Evolutionary conservation across 2,888 invertebrate genomes (phyloP).

Genomic region (Philopedon plagiatum): DNA sequence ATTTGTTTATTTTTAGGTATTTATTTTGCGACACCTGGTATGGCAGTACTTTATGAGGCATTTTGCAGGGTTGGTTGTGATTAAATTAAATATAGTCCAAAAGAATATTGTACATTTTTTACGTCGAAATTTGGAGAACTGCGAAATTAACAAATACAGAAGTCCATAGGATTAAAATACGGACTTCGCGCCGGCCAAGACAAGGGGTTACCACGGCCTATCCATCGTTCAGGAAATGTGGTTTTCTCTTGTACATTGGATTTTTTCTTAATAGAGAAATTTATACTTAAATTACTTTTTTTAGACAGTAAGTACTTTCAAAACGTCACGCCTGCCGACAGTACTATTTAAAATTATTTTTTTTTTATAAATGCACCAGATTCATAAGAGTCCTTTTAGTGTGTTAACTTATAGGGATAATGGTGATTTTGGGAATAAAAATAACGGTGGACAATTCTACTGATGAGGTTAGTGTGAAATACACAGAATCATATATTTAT

Average conservation of each 20-base stretch:
- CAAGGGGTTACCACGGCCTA: too few relatives aligned
- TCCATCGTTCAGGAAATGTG: too few relatives aligned
- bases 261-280: too few relatives aligned
- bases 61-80: too few relatives aligned
- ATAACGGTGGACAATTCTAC: not conserved
- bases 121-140: too few relatives aligned
- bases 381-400: constrained; percentile 65
- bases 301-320: not conserved
- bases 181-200: too few relatives aligned
- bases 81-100: too few relatives aligned
- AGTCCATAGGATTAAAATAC: too few relatives aligned
- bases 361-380: constrained; percentile 66
- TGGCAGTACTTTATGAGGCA: too few relatives aligned
- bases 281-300: too few relatives aligned
- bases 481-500: not conserved
- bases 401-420: constrained; percentile 49
- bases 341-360: constrained; percentile 42
- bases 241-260: not conserved
- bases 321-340: not conserved
- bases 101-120: too few relatives aligned
- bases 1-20: not conserved
- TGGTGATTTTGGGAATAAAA: constrained; percentile 4
- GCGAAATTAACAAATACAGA: not conserved
- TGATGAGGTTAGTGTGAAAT: not conserved
- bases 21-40: too few relatives aligned